Conservation (phyloP, 2,888 invertebrate species). For the Clusia tigrina region DNA sequence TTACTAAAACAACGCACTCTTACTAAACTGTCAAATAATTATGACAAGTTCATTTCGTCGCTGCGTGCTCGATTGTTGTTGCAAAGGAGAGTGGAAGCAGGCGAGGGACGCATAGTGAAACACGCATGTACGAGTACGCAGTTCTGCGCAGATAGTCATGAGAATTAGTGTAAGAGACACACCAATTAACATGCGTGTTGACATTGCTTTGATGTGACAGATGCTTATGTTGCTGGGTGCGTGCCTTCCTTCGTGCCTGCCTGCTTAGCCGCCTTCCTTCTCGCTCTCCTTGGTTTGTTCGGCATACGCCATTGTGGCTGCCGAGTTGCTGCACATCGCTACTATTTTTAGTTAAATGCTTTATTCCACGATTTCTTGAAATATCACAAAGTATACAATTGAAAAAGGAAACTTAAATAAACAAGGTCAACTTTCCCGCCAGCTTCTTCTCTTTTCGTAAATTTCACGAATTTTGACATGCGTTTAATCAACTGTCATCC, state of each 20-base stretch:
- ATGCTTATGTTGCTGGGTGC: conserved; percentile 24
- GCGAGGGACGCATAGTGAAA: neutral
- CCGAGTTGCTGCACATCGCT: too few species aligned
- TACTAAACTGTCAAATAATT: conserved; percentile 56
- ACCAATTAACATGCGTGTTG: conserved; percentile 51
- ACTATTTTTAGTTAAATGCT: conserved; percentile 14
- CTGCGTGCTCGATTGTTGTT: conserved; percentile 51
- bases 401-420: too few species aligned
- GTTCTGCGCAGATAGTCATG: conserved; percentile 28
- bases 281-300: too few species aligned
- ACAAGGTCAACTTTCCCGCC: neutral
- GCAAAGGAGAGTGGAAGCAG: neutral
- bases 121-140: neutral
- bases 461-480: neutral
- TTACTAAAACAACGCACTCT: conserved; percentile 29
- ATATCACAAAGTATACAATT: too few species aligned
- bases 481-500: conserved; percentile 6
- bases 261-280: neutral
- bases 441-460: neutral
- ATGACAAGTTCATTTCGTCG: conserved; percentile 60
- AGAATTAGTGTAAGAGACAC: conserved; percentile 40
- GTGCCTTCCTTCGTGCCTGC: conserved; percentile 7
- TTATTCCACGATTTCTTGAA: too few species aligned
- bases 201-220: conserved; percentile 55
- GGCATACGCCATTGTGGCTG: too few species aligned